Evolutionary conservation across 92 coral and sea anemone genomes (phyloP), one percentile per base, ranked within the genome.

Genomic region (Zoanthus sociatus): DNA sequence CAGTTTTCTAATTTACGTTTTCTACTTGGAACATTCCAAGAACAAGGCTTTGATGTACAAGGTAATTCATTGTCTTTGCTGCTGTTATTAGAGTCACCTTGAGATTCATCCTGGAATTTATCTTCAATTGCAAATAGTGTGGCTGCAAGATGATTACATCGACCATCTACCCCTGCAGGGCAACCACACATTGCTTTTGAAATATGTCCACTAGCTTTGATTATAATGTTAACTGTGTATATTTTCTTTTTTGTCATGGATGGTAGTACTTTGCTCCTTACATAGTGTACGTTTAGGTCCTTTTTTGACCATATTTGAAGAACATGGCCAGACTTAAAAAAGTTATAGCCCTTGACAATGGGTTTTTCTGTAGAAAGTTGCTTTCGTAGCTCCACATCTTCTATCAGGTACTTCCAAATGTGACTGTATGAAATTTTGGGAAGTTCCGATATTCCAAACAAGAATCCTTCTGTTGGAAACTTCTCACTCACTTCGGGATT

Each of bases 121-220:
- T 50, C 55, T 50, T 50, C 55, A 50, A 50, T 50, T 50, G 55
- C 13, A 50, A 90, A 90, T 42, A 90, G 77, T 31, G 93, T 90
- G 31, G 93, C 93, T 76, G 93, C 64, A 3, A 90, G 91, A 47
- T 90, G 91, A 71, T 90, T 90, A 68, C 92, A 90, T 17, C 91
- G 55, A 56, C 92, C 92, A 86, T 90, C 92, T 17, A 90, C 91
- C 13, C 92, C 92, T 76, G 92, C 92, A 56, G 90, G 92, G 74
- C 92, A 90, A 30, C 91, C 86, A 86, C 92, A 90, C 77, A 78
- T 44, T 4, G 90, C 92, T 69, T 77, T 76, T 7, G 55, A 50
- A 70, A 90, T 78, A 87, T 90, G 87, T 58, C 91, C 91, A 76
- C 55, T 87, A 79, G 60, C 58, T 71, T 81, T 78, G 16, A 87